Base-by-base conservation (phyloP, 2,797 vertebrate genomes). In the Petrocephalus schoutedeni region DNA sequence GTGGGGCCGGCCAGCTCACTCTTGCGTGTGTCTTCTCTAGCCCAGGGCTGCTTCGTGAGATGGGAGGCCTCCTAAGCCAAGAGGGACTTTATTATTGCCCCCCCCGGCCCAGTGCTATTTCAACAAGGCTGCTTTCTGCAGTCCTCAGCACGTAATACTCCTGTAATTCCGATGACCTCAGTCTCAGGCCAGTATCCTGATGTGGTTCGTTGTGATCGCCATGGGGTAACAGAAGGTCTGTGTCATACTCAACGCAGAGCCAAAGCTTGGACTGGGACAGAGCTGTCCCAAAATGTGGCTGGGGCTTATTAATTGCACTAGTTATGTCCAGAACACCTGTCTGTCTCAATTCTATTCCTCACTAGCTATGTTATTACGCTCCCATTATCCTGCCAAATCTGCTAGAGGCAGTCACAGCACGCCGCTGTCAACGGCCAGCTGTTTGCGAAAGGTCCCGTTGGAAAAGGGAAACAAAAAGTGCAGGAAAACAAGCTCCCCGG, bases 121-220 rank as follows among this genome's bases (percentile, higher is more conserved):
- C 58, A 36, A 36, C 58, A 19, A 82, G 41, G 19, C 71, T 77
- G 71, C 19, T 77, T 23, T 82, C 56, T 57, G 16, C 71, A 77
- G 41, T 36, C 56, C 45, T 83, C 32, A 45, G 56, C 74, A 82
- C 6, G 74, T 57, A 28, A 53, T 36, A 4, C 77, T 86, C 16
- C 9, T 45, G 87, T 87, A 74, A 74, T 53, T 56, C 45, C 12
- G 28, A 85, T 57, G 7, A 85, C 82, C 84, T 74, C 61, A 74
- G 61, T 32, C 21, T 6, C 49, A 32, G 88, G 19, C 51, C 61
- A 77, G 80, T 6, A 53, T 85, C 58, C 59, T 85, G 9, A 85
- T 86, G 49, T 41, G 51, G 12, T 16, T 41, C 74, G 2, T 53
- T 36, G 10, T 5, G 32, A 23, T 64, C 64, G n/a, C 4, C 45